Evolutionary conservation across 2,888 invertebrate genomes (phyloP), one percentile per base, ranked within the genome.

Genomic region (Oithona nana): DNA sequence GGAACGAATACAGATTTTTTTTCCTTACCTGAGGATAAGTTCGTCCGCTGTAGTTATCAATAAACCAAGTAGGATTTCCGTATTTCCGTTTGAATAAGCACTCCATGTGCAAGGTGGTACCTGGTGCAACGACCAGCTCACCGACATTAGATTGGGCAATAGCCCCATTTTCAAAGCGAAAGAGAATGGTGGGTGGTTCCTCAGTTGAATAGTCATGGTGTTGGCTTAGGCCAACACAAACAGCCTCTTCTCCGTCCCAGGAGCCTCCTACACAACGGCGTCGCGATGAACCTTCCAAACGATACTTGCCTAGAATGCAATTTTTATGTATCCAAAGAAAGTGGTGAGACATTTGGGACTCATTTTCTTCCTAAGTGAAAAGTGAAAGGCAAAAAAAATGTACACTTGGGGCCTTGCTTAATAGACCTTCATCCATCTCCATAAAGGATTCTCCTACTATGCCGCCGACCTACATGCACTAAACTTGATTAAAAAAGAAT

Each of bases 81-180:
- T 87, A 87, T 64, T 86, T 77, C 65, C 87, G 75, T 75, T 87
- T 85, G 87, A 88, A 88, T 11, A 88, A 76, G 68, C 88, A 88
- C 72, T 88, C 88, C 84, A 88, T 86, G 70, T 88, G 88, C 31
- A 88, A 75, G 20, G 84, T 83, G 0, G 87, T 84, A 0, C 88
- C 88, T 0, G 88, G 88, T 73, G 86, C 88, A 0, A 88, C 86
- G 64, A 88, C 81, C 57, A 88, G 76, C 67, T 84, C 84, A 1
- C 88, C 88, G 68, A 88, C 86, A 67, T 86, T 87, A 55, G 84
- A 86, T 73, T 88, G 88, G 0, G 87, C 86, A 62, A 88, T 88
- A 0, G 88, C 87, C 0, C 88, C 88, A 50, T 82, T 77, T 64
- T 84, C 82, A 71, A 87, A 84, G 0, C 88, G 78, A 72, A 88